Percentiles rank a stretch among this genome's conserved stretches.
phyloP scores from a whole-genome alignment of 30 jellyfish, hydroid and myxozoan genomes.

The Chironex yamaguchii region DNA sequence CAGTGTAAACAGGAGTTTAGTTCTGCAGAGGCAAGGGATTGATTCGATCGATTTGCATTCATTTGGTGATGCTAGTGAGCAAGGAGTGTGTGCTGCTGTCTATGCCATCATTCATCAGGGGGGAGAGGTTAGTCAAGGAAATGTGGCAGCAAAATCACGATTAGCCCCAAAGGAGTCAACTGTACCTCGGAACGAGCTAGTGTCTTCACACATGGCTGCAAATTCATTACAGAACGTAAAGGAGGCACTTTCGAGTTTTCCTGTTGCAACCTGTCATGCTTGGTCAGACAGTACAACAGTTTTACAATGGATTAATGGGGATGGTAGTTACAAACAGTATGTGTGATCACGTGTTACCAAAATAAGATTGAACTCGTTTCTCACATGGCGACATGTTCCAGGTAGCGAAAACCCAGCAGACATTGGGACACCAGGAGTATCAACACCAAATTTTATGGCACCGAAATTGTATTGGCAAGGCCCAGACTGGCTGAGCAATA shows the following conservation, averaged over 20 bases:
- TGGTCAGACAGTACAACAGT: slow-evolving; percentile 79
- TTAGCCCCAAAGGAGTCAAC: background rate
- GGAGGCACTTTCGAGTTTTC: slow-evolving; percentile 19
- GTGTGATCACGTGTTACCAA: background rate
- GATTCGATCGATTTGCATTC: background rate
- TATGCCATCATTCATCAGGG: background rate
- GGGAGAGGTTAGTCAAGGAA: background rate
- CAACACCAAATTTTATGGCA: background rate
- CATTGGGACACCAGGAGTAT: background rate
- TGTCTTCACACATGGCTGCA: background rate
- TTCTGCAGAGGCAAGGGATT: background rate
- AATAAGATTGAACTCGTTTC: background rate
- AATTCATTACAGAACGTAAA: background rate
- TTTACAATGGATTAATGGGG: slow-evolving; percentile 64
- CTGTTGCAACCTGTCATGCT: slow-evolving; percentile 10
- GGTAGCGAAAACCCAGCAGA: background rate
- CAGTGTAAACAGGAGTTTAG: background rate
- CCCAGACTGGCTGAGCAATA: background rate
- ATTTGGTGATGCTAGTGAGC: background rate
- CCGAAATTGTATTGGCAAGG: background rate
- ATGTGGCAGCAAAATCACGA: slow-evolving; percentile 5
- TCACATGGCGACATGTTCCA: background rate
- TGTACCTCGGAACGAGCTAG: background rate
- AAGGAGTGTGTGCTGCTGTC: background rate
- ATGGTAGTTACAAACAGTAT: slow-evolving; percentile 51